phyloP scores from a whole-genome alignment of 2,888 invertebrate species.

The Pseudococcus jackbeardsleyi region DNA sequence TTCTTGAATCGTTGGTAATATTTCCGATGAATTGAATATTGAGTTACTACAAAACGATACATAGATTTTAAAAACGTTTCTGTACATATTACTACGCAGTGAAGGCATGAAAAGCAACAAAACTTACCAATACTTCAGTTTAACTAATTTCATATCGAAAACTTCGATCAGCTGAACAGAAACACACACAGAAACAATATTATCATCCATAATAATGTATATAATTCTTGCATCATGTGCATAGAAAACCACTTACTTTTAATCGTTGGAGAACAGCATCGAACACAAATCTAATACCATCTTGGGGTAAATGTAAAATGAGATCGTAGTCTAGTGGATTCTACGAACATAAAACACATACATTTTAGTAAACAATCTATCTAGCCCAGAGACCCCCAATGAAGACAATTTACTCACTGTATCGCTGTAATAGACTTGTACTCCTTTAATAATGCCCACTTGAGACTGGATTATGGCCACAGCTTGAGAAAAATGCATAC shows the following conservation, averaged over 20 bases:
- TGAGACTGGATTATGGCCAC: constrained; percentile 97
- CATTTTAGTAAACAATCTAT: background rate
- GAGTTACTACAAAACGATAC: constrained; percentile 75
- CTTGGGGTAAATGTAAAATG: constrained; percentile 95
- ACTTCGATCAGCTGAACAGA: constrained; percentile 89
- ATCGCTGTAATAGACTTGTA: constrained; percentile 97
- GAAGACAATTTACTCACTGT: constrained; percentile 75
- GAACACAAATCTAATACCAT: constrained; percentile 96
- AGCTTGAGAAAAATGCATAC: constrained; percentile 98
- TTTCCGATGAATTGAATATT: constrained; percentile 92
- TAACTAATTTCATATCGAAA: constrained; percentile 96
- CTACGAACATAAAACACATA: constrained; percentile 73
- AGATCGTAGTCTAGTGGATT: constrained; percentile 95
- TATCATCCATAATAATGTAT: background rate
- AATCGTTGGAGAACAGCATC: constrained; percentile 78
- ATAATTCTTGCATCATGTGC: background rate
- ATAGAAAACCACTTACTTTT: constrained; percentile 73
- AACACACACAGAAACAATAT: constrained; percentile 22
- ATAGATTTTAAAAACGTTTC: background rate
- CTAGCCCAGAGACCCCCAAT: background rate
- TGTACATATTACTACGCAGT: background rate
- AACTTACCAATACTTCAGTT: constrained; percentile 93
- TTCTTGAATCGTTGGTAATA: constrained; percentile 96
- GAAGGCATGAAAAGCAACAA: constrained; percentile 15
- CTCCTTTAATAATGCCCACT: constrained; percentile 93